A percentile compares a stretch with the other conserved stretches of the same genome.
Conservation (phyloP, 2,888 invertebrate species). For the Plagiodera versicolora region DNA sequence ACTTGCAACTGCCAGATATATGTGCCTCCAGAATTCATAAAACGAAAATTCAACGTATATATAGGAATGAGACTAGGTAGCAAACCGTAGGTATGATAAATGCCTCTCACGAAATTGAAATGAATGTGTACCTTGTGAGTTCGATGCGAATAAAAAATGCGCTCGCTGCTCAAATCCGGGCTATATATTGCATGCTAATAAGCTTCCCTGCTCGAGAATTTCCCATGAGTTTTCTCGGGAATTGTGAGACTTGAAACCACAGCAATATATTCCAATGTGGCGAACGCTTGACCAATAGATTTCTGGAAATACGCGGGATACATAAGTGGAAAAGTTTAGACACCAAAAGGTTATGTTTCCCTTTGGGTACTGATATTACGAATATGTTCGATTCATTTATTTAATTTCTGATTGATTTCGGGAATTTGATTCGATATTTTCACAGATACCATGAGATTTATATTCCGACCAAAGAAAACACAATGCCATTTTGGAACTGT, state of each 20-base stretch:
- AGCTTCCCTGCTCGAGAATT: slow-evolving; percentile 7
- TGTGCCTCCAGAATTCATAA: neutral
- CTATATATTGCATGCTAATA: slow-evolving; percentile 20
- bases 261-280: slow-evolving; percentile 4
- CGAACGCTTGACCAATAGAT: neutral
- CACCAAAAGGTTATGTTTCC: too few relatives aligned
- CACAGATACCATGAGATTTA: too few relatives aligned
- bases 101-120: slow-evolving; percentile 16
- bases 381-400: too few relatives aligned
- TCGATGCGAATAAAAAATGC: slow-evolving; percentile 11
- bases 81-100: slow-evolving; percentile 13
- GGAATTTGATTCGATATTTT: too few relatives aligned
- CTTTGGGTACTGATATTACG: too few relatives aligned
- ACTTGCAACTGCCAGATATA: neutral
- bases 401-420: too few relatives aligned
- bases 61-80: too few relatives aligned
- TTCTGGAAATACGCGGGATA: too few relatives aligned
- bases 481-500: too few relatives aligned
- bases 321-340: too few relatives aligned
- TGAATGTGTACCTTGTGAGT: slow-evolving; percentile 21
- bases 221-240: slow-evolving; percentile 7
- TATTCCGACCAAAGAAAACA: too few relatives aligned
- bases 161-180: slow-evolving; percentile 8
- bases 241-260: neutral
- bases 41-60: neutral